Evolutionary conservation across 2,113 vertebrate genomes (phyloP).

Genomic region (Sylvietta virens): DNA sequence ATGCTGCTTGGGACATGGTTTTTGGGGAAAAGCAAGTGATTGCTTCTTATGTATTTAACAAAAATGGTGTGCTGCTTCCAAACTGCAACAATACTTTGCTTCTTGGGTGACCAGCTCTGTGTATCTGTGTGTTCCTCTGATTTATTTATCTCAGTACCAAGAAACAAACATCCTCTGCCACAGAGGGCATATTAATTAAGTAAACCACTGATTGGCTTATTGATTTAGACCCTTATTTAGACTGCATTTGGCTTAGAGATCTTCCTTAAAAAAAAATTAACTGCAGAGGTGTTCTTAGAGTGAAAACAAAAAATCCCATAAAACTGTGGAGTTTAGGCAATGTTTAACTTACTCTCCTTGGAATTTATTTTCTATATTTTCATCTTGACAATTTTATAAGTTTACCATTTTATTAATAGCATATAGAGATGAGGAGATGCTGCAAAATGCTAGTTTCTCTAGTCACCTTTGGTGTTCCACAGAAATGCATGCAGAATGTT

Average conservation of each 20-base stretch:
- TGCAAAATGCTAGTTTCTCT: neutral
- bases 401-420: neutral
- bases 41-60: neutral
- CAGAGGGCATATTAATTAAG: neutral
- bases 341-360: neutral
- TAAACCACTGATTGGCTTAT: neutral
- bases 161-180: neutral
- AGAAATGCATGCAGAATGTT: neutral
- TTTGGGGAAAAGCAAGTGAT: neutral
- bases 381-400: neutral
- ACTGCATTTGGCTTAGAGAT: neutral
- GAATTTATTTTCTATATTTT: neutral
- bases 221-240: neutral
- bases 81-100: neutral
- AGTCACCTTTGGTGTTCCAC: neutral
- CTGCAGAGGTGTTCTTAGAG: neutral
- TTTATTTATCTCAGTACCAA: neutral
- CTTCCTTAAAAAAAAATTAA: neutral
- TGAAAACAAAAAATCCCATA: neutral
- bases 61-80: neutral
- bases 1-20: constrained; percentile 1
- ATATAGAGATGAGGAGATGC: neutral
- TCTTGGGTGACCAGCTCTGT: neutral
- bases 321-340: neutral
- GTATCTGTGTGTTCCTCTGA: neutral